Evolutionary conservation across 2,113 vertebrate genomes (phyloP), one percentile per base, ranked within the genome.

Genomic region (Myxocyprinus asiaticus): DNA sequence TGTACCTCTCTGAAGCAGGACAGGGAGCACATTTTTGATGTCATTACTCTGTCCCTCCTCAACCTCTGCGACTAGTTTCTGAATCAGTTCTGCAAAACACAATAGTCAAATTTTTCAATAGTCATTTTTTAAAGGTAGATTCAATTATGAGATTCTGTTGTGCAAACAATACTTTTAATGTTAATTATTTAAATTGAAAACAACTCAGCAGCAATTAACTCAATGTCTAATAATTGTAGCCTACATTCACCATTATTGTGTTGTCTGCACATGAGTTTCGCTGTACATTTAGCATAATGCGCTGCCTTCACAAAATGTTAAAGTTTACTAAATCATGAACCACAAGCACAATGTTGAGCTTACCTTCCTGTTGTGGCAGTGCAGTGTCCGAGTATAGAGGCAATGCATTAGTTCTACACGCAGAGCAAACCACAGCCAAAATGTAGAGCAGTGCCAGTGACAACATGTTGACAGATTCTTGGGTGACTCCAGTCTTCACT

Each of bases 21-120:
- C 81, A 55, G 92, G 91, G 78, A 88, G 90, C 70, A 90, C 68
- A 33, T 86, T 83, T 76, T 87, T 93, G 8, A 82, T n/a, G 4
- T 88, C 86, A 44, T 83, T 11, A 59, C 84, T 80, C 33, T 85
- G 56, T 51, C 85, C 86, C 5, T 89, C 89, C 51, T 91, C 90
- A 11, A 90, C 88, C 56, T 92, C 90, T 73, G 88, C 87, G 69
- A 90, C 87, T 74, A 93, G 83, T 77, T 91, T 93, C 77, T 93
- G 90, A 70, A 93, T 84, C 9, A 92, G 86, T 59, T 93, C 93
- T 94, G 85, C 65, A 15, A 33, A 73, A n/a, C 65, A 17, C 58
- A 58, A 58, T n/a, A 4, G 51, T 53, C 2, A 53, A 0, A 53
- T 11, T 53, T 11, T 14, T 33, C 22, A 33, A 33, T 33, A 33